Conservation (phyloP, 2,113 vertebrate species). For the Melanerpes aurifrons region DNA sequence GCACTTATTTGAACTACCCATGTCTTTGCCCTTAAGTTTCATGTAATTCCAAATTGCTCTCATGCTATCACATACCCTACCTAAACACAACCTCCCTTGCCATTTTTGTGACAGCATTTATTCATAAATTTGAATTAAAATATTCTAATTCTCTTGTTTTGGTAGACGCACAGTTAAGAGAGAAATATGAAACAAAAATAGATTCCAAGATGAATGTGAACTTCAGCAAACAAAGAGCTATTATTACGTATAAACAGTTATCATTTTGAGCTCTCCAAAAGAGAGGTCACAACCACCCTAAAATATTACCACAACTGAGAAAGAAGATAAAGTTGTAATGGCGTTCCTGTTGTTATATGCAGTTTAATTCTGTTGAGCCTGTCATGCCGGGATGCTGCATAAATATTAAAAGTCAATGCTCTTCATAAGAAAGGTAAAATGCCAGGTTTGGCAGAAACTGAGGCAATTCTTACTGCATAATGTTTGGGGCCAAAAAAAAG, state of each 20-base stretch:
- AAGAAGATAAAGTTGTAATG: background rate
- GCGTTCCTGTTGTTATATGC: background rate
- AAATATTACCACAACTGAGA: background rate
- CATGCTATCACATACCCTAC: background rate
- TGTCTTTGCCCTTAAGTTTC: constrained; percentile 1
- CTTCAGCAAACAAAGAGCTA: background rate
- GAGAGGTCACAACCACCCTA: background rate
- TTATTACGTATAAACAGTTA: background rate
- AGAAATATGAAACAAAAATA: background rate
- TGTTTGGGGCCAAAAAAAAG: background rate
- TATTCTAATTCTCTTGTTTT: background rate
- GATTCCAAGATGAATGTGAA: background rate
- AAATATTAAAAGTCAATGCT: background rate
- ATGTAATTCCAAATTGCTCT: background rate
- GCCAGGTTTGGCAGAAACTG: background rate
- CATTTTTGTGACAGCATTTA: background rate
- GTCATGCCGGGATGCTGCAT: background rate
- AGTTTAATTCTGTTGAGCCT: background rate
- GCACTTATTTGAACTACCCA: background rate
- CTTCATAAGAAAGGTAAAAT: background rate
- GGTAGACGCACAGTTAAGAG: background rate
- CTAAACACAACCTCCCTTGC: background rate
- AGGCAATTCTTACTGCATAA: background rate
- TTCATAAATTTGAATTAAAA: background rate
- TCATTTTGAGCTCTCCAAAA: background rate